Base-by-base conservation (phyloP, 1,140 invertebrate species). In the Eubasilissa regina region DNA sequence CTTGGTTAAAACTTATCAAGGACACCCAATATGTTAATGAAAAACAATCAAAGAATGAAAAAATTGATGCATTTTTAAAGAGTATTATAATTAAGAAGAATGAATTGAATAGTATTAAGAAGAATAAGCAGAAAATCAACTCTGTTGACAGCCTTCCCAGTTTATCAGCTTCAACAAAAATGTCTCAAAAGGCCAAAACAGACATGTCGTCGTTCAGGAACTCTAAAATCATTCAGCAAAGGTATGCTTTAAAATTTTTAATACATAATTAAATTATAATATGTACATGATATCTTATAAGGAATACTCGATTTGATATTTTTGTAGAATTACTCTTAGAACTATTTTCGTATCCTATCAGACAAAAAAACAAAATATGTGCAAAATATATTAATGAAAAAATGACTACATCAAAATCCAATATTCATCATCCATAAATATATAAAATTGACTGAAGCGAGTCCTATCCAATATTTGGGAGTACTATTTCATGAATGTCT, bases 61-160 rank as follows among this genome's bases (percentile, higher is more conserved):
- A 87, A 75, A 88, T 88, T 15, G 84, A 86, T 77, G 81, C 85
- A 0, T 88, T 88, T 74, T 72, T 88, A 11, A 85, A 88, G 75
- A 86, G 86, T 80, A 83, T 88, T 66, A 81, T 86, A 12, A 83
- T 84, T 66, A 85, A 87, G 73, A 87, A 88, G 44, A 79, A 83
- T 80, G 80, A 72, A 83, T 81, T 25, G 72, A 83, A 25, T 80
- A 81, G 83, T 7, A 82, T 76, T 0, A 6, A 72, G 43, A 66
- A 73, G 81, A 53, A 1, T 43, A 81, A 72, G 17, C 15, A 43
- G 43, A 79, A 78, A 58, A 48, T 10, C 4, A 62, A 64, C 35
- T 48, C 15, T 19, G 47, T 21, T 1, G 74, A 76, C 45, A 76
- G 19, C 19, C 11, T 19, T 47, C 64, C 74, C 4, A 44, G 64